Conservation (phyloP, 2,113 vertebrate genomes). For the Pterophyllum scalare region DNA sequence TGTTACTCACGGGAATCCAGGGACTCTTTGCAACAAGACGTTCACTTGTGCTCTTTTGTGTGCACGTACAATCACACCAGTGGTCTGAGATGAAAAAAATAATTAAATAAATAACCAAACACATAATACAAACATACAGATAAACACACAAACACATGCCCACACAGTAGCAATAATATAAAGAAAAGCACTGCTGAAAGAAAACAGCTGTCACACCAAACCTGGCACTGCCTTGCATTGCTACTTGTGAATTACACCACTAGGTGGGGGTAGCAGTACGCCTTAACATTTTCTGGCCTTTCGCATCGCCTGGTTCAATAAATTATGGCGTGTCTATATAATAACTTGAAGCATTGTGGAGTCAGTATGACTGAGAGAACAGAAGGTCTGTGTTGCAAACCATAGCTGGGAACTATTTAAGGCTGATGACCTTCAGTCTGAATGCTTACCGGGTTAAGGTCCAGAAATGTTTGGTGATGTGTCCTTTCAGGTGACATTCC, state of each 20-base stretch:
- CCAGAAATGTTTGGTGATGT: conserved; percentile 91
- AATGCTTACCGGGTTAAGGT: conserved; percentile 90
- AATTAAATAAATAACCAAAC: background rate
- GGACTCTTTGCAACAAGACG: conserved; percentile 55
- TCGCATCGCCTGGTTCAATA: background rate
- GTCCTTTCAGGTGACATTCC: conserved; percentile 88
- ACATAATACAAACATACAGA: no score
- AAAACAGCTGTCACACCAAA: background rate
- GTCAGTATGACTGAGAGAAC: background rate
- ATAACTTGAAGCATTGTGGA: background rate
- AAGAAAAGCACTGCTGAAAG: background rate
- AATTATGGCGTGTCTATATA: background rate
- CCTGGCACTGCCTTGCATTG: background rate
- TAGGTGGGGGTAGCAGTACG: conserved; percentile 44
- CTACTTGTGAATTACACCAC: conserved; percentile 23
- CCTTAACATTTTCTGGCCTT: background rate
- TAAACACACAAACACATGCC: no score
- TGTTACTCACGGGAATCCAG: conserved; percentile 77
- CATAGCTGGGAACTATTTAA: background rate
- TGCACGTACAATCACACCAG: conserved; percentile 81
- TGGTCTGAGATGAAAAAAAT: conserved; percentile 66
- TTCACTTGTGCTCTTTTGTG: conserved; percentile 83
- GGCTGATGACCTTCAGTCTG: background rate
- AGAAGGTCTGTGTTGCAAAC: background rate
- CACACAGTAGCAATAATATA: background rate